These are phyloP conservation scores for Cancer borealis DNA, from an alignment of 2,888 invertebrate species.

Conservation along the genomic window DNA sequence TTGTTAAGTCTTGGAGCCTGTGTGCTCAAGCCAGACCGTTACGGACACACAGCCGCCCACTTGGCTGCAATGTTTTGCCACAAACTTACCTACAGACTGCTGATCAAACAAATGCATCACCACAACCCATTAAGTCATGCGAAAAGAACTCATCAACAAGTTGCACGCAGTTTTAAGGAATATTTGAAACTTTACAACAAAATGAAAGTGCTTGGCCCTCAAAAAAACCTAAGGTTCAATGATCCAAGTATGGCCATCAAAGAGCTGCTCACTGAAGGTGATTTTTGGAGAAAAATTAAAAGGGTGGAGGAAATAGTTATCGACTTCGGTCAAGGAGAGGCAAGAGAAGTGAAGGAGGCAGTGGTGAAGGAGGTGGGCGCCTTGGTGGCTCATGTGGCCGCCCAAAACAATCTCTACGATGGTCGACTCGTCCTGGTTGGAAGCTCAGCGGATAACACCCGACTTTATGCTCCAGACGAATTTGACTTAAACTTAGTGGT, in stretches of 20 bases:
- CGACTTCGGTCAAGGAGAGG: constrained; percentile 51
- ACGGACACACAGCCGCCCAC: constrained; percentile 57
- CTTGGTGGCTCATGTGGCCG: constrained; percentile 37
- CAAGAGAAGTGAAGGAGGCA: constrained; percentile 34
- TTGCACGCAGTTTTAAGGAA: constrained; percentile 8
- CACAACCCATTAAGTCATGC: background rate
- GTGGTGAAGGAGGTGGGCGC: constrained; percentile 52
- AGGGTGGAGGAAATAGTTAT: background rate
- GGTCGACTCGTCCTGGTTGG: constrained; percentile 46
- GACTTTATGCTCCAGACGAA: constrained; percentile 66
- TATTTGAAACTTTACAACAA: constrained; percentile 49
- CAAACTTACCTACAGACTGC: constrained; percentile 42
- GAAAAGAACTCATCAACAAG: background rate
- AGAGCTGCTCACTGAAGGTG: background rate
- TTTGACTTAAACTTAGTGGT: constrained; percentile 61
- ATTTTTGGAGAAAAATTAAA: background rate
- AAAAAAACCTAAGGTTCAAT: background rate
- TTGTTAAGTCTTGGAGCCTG: constrained; percentile 43
- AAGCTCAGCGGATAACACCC: constrained; percentile 32
- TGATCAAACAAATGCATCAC: background rate
- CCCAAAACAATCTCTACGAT: constrained; percentile 26
- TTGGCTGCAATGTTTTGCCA: constrained; percentile 68
- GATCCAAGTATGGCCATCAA: constrained; percentile 21
- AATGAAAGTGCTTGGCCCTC: background rate
- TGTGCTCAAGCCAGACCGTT: constrained; percentile 6